phyloP scores from a whole-genome alignment of 2,797 vertebrate genomes.

The Otolemur crassicaudatus region DNA sequence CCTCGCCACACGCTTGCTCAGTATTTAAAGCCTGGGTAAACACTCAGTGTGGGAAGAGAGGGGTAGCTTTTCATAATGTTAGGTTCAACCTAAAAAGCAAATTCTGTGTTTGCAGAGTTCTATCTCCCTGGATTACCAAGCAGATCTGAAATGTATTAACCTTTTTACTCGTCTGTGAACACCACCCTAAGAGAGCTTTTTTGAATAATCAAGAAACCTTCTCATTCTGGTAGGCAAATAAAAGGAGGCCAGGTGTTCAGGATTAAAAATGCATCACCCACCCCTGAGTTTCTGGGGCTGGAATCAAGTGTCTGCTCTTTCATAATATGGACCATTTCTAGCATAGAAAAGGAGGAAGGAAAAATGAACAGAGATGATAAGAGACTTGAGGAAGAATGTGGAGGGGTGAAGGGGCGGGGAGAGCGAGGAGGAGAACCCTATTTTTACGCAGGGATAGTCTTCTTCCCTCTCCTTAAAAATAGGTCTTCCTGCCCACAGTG shows the following conservation, averaged over 20 bases:
- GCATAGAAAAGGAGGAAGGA: slow-evolving; percentile 2
- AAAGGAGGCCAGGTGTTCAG: slow-evolving; percentile 81
- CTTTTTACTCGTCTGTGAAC: slow-evolving; percentile 74
- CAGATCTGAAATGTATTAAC: slow-evolving; percentile 78
- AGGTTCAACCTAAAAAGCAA: slow-evolving; percentile 61
- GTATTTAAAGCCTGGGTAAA: slow-evolving; percentile 71
- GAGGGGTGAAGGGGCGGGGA: background rate
- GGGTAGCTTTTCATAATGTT: slow-evolving; percentile 72
- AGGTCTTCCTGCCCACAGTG: slow-evolving; percentile 72
- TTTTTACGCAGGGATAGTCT: slow-evolving; percentile 41
- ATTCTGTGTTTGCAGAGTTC: slow-evolving; percentile 75
- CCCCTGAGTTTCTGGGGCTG: slow-evolving; percentile 63
- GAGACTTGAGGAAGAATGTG: slow-evolving; percentile 8
- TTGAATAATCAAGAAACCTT: slow-evolving; percentile 72
- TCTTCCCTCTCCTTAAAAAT: slow-evolving; percentile 71
- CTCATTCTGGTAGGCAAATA: slow-evolving; percentile 68
- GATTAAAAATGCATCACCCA: slow-evolving; percentile 76
- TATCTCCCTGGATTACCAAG: slow-evolving; percentile 66
- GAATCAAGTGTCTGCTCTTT: slow-evolving; percentile 63
- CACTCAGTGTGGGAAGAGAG: slow-evolving; percentile 31
- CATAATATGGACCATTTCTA: slow-evolving; percentile 53
- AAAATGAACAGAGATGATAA: slow-evolving; percentile 21
- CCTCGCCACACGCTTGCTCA: background rate
- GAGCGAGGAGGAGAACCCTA: background rate
- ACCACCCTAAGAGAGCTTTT: slow-evolving; percentile 48